Base-by-base conservation (phyloP, 2,113 vertebrate species). In the Syrmaticus mikado region DNA sequence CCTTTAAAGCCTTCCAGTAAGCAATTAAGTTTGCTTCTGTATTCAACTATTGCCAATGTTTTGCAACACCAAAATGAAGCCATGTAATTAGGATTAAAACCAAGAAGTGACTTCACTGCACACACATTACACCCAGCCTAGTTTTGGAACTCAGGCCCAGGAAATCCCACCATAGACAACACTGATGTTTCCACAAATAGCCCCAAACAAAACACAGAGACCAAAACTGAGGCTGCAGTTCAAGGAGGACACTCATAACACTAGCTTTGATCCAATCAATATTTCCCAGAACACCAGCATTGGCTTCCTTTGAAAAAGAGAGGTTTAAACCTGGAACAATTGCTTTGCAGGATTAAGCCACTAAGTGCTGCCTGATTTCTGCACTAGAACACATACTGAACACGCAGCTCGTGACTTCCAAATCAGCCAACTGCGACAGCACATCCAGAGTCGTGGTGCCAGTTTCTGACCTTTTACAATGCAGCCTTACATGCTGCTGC, bases 151-250 rank as follows among this genome's bases (percentile, higher is more conserved):
- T 82, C 25, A 38, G 81, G 64, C 17, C 22, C 28, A 50, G n/a
- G 15, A 66, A 83, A 74, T 30, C 2, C 24, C 70, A 62, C 3
- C 13, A 68, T 5, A 71, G 3, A 55, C 5, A 34, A 55, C 8
- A 20, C 13, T 41, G 17, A 30, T 1, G 4, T 41, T 36, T 60
- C 20, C 2, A 0, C n/a, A 41, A 65, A 34, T 10, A 79, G 57
- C 13, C 67, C 8, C 28, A 75, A 43, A 74, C 13, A 34, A 86
- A 86, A 68, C n/a, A 84, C 5, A 38, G 32, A 75, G 41, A 57
- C 32, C 57, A 81, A 85, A 82, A 87, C 0, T 19, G 40, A 94
- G 8, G 2, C 4, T 68, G 30, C 12, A 67, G 28, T 40, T 50
- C 52, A 87, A 87, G 11, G 1, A 83, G 5, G 8, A 20, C 15